phyloP scores from a whole-genome alignment of 2,888 invertebrate species.

The Caenorhabditis wallacei region DNA sequence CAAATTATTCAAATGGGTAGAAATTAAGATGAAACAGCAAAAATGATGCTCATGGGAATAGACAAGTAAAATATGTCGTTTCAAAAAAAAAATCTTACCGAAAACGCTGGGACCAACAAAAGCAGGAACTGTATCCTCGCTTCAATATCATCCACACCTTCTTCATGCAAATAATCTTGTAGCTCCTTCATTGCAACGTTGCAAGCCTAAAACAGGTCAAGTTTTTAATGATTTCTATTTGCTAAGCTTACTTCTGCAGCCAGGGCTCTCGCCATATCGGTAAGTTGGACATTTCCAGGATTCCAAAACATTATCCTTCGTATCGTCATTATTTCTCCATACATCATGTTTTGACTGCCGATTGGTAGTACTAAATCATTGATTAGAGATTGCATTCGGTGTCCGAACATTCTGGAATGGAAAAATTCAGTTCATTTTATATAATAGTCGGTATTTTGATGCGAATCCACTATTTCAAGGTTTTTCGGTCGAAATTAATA shows the following conservation, averaged over 20 bases:
- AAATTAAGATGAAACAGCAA: no score
- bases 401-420: slow-evolving; percentile 76
- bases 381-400: slow-evolving; percentile 67
- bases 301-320: slow-evolving; percentile 80
- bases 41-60: no score
- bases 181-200: slow-evolving; percentile 76
- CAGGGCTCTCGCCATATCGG: slow-evolving; percentile 64
- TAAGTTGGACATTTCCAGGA: slow-evolving; percentile 74
- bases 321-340: slow-evolving; percentile 78
- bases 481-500: no score
- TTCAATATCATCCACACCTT: slow-evolving; percentile 72
- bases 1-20: no score
- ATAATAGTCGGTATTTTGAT: no score
- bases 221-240: no score
- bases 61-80: no score
- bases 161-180: slow-evolving; percentile 74
- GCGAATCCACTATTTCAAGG: no score
- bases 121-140: slow-evolving; percentile 74
- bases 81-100: slow-evolving; percentile 57
- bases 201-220: slow-evolving; percentile 70
- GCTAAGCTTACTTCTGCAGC: slow-evolving; percentile 62
- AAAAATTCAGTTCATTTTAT: no score
- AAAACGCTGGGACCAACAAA: slow-evolving; percentile 72
- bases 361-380: slow-evolving; percentile 75
- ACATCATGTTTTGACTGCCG: slow-evolving; percentile 57